A percentile compares a stretch with the other conserved stretches of the same genome.
These are phyloP conservation scores for Saguinus midas DNA, from an alignment of 2,113 vertebrate species.

Conservation along the genomic window DNA sequence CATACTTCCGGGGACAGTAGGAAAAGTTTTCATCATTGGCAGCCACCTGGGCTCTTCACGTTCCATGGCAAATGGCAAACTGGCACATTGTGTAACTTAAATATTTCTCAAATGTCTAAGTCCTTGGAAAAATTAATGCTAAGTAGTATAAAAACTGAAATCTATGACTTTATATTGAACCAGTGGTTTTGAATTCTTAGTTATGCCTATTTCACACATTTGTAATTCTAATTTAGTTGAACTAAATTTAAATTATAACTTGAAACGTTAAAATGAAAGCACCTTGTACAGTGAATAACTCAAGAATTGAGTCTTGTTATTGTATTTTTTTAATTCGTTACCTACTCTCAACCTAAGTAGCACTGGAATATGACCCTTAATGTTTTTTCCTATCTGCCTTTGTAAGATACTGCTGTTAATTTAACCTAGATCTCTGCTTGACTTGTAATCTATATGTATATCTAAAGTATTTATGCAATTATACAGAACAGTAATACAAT, in stretches of 20 bases:
- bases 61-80: conserved; percentile 65
- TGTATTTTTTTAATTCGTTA: not conserved
- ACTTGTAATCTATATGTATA: conserved; percentile 11
- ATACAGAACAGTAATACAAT: not conserved
- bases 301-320: conserved; percentile 1
- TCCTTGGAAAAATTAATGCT: conserved; percentile 60
- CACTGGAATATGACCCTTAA: not conserved
- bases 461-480: not conserved
- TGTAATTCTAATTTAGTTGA: conserved; percentile 36
- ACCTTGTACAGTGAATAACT: not conserved
- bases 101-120: conserved; percentile 50
- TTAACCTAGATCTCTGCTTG: not conserved
- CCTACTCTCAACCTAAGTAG: not conserved
- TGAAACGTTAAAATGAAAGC: conserved; percentile 4
- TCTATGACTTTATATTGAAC: conserved; percentile 8
- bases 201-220: not conserved
- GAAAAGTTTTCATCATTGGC: conserved; percentile 63
- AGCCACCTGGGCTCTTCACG: conserved; percentile 60
- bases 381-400: not conserved
- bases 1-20: conserved; percentile 45
- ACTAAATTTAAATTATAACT: conserved; percentile 22
- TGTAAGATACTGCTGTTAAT: not conserved
- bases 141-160: conserved; percentile 23
- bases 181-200: conserved; percentile 29
- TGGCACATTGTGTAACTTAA: conserved; percentile 54